Evolutionary conservation across 1,140 invertebrate genomes (phyloP).

Genomic region (Melipona quadrifasciata): DNA sequence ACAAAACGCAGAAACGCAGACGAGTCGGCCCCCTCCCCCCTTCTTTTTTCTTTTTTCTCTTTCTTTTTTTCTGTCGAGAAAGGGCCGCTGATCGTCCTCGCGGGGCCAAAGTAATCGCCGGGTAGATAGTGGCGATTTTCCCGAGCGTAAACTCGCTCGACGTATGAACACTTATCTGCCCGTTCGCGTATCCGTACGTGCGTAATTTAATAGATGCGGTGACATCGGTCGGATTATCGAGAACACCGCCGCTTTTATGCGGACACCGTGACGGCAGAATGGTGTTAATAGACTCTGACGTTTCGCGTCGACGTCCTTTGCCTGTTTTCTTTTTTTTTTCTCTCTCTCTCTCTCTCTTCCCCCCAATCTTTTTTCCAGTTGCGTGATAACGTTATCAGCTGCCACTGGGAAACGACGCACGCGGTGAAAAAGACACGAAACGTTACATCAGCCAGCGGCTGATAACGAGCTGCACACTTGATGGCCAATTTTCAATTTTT

Average conservation of each 20-base stretch:
- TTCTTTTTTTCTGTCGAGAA: no score
- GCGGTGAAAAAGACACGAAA: constrained; percentile 15
- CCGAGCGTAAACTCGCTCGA: constrained; percentile 11
- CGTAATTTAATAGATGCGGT: constrained; percentile 53
- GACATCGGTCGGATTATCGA: constrained; percentile 43
- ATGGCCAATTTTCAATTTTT: background rate
- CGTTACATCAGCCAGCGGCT: background rate
- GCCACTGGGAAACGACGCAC: background rate
- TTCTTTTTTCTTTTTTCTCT: no score
- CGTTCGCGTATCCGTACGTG: constrained; percentile 17
- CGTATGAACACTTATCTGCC: constrained; percentile 33
- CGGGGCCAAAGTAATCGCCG: background rate
- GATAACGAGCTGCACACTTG: constrained; percentile 8
- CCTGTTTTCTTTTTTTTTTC: constrained; percentile 3
- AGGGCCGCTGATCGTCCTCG: background rate
- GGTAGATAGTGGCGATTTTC: constrained; percentile 22
- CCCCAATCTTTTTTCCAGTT: background rate
- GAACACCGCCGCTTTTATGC: constrained; percentile 35
- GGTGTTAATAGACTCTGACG: constrained; percentile 41
- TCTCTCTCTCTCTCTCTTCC: no score
- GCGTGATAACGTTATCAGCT: constrained; percentile 16
- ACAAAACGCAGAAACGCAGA: constrained; percentile 35
- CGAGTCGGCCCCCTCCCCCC: background rate
- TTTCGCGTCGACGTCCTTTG: constrained; percentile 20
- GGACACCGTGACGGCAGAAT: constrained; percentile 18